A percentile compares a stretch with the other conserved stretches of the same genome.
These are phyloP conservation scores for Chlorops oryzae DNA, from an alignment of 1,140 invertebrate species.

Conservation along the genomic window DNA sequence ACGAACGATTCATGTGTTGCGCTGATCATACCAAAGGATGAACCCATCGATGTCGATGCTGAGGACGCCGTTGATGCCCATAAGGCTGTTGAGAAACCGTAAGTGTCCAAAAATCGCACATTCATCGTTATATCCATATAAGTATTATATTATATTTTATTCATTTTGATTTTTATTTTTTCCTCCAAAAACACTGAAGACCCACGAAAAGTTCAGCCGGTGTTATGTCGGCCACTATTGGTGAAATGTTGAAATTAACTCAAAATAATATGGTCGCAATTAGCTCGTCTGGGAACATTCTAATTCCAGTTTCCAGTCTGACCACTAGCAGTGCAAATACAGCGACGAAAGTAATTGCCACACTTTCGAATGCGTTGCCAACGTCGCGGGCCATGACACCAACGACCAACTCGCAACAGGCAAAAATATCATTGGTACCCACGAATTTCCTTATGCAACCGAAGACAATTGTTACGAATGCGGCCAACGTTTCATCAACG, in stretches of 20 bases:
- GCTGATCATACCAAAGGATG: slow-evolving; percentile 35
- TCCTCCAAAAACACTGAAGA: no score
- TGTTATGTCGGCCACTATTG: background rate
- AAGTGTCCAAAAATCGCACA: no score
- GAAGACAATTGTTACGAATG: slow-evolving; percentile 15
- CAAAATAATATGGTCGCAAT: no score
- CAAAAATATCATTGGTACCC: slow-evolving; percentile 42
- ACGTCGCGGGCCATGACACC: slow-evolving; percentile 9
- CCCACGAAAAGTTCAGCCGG: background rate
- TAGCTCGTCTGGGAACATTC: background rate
- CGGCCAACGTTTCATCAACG: slow-evolving; percentile 11
- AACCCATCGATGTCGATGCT: slow-evolving; percentile 45
- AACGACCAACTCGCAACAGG: slow-evolving; percentile 10
- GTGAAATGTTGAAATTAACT: no score
- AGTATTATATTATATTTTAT: no score
- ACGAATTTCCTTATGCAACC: slow-evolving; percentile 45
- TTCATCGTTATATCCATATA: no score
- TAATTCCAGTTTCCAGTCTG: slow-evolving; percentile 3
- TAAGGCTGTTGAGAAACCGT: no score
- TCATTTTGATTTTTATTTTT: no score
- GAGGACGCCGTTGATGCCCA: slow-evolving; percentile 13
- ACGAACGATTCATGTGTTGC: slow-evolving; percentile 7
- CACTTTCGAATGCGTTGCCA: background rate
- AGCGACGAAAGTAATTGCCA: background rate
- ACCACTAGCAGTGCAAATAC: background rate